A percentile compares a stretch with the other conserved stretches of the same genome.
These are phyloP conservation scores for Neolamprologus caudopunctatus DNA, from an alignment of 2,113 vertebrate species.

Conservation along the genomic window DNA sequence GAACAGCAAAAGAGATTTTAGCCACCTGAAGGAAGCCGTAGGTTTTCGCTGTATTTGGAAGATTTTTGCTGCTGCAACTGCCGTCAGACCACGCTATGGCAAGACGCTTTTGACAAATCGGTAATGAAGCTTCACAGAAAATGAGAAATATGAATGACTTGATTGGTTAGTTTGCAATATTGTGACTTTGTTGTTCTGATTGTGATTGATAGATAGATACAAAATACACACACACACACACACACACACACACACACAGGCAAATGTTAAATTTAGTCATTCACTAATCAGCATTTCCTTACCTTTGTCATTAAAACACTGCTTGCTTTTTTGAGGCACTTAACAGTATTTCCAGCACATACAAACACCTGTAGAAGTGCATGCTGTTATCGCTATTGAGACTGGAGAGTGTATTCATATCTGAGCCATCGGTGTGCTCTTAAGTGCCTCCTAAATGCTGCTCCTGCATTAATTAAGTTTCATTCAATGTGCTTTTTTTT, in stretches of 20 bases:
- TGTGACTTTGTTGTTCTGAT: background rate
- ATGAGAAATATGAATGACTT: background rate
- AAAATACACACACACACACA: background rate
- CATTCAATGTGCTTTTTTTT: background rate
- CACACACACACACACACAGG: background rate
- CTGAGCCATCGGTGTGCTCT: background rate
- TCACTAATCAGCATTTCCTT: background rate
- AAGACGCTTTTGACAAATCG: background rate
- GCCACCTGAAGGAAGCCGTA: background rate
- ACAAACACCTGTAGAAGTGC: constrained; percentile 19
- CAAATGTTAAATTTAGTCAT: background rate
- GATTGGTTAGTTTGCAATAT: background rate
- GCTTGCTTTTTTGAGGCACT: background rate
- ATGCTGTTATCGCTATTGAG: background rate
- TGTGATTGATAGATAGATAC: background rate
- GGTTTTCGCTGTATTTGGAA: background rate
- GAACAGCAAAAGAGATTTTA: background rate
- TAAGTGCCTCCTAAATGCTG: constrained; percentile 40
- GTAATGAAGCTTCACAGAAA: background rate
- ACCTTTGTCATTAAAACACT: background rate
- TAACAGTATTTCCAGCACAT: background rate
- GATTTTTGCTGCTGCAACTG: background rate
- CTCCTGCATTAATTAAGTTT: constrained; percentile 42
- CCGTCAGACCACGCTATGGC: background rate
- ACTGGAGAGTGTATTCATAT: background rate